Conservation (phyloP, 2,888 invertebrate genomes). For the Griposia aprilina region DNA sequence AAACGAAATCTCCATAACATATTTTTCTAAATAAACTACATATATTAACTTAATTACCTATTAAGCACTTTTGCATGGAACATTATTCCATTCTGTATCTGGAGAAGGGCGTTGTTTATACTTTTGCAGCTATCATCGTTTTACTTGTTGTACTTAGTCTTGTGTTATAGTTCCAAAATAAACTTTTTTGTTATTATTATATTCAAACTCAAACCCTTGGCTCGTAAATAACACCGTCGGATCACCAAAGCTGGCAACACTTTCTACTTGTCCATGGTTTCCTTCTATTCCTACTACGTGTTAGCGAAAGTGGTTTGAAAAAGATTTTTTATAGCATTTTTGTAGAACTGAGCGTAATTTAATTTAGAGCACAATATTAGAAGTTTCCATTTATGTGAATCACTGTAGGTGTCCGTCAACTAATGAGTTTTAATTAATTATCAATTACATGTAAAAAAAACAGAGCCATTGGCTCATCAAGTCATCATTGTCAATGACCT, state of each 20-base stretch:
- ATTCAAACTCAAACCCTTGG: not conserved
- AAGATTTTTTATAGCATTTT: constrained; percentile 33
- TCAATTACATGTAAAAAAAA: not conserved
- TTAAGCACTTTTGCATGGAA: no score
- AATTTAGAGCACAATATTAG: not conserved
- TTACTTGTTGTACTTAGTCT: no score
- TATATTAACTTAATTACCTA: no score
- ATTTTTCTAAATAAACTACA: no score
- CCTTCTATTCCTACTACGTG: constrained; percentile 6
- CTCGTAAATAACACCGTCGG: constrained; percentile 15
- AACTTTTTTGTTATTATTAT: no score
- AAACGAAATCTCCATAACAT: constrained; percentile 4
- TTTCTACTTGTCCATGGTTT: constrained; percentile 38
- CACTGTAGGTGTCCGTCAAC: not conserved
- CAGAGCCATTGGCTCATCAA: not conserved
- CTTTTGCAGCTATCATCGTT: no score
- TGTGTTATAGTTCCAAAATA: no score
- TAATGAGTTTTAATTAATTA: no score
- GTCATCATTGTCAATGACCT: not conserved
- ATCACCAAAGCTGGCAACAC: constrained; percentile 32
- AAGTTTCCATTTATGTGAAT: not conserved
- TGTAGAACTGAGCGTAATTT: not conserved
- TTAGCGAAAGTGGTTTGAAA: constrained; percentile 27
- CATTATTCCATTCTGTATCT: no score
- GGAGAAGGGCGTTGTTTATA: no score